These are phyloP conservation scores for Cantharis lateralis DNA, from an alignment of 2,888 invertebrate genomes.

Conservation along the genomic window DNA sequence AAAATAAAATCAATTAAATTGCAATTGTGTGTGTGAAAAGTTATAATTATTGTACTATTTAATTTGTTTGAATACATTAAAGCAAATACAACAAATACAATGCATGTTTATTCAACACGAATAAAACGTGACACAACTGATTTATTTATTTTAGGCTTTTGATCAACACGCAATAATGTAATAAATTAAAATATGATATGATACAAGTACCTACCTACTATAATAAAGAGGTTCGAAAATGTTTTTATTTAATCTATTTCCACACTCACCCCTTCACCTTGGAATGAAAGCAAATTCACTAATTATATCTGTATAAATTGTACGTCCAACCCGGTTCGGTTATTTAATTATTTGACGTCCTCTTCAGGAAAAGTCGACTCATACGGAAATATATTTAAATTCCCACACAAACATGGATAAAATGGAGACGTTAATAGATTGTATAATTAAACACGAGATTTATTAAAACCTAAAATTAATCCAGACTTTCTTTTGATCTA, in stretches of 20 bases:
- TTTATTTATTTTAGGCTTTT: neutral
- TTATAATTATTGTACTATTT: neutral
- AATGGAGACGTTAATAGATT: neutral
- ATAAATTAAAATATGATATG: neutral
- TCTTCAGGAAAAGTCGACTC: neutral
- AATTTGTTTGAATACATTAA: neutral
- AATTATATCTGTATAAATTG: neutral
- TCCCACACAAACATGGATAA: neutral
- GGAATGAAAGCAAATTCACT: neutral
- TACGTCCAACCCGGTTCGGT: neutral
- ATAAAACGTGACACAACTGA: neutral
- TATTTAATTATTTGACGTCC: neutral
- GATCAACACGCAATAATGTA: neutral
- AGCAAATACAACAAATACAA: neutral
- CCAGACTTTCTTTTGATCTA: neutral
- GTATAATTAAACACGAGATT: neutral
- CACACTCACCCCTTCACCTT: neutral
- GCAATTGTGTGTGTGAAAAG: neutral
- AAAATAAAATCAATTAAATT: neutral
- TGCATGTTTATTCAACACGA: neutral
- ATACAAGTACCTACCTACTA: neutral
- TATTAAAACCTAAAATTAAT: neutral
- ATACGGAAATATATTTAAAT: neutral
- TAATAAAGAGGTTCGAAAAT: neutral
- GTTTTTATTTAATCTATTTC: neutral